Base-by-base conservation (phyloP, 1,140 invertebrate species). In the Ceratina calcarata region DNA sequence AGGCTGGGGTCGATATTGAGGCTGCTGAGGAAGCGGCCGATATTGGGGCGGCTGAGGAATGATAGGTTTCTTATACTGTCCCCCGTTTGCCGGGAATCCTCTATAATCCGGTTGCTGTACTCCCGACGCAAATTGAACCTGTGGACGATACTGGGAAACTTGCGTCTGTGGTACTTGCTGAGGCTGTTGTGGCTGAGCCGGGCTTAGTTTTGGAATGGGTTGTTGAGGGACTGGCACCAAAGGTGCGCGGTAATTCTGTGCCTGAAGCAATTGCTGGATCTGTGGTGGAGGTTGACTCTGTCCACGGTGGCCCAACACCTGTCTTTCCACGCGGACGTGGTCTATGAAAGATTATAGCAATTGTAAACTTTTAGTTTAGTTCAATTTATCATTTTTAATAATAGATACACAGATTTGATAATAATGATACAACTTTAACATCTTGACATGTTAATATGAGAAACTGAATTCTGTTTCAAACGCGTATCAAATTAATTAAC, bases 241-340 rank as follows among this genome's bases (percentile, higher is more conserved):
- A 1, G 92, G 91, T 8, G 92, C 86, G 1, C 89, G 89, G 8
- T 85, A 84, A 60, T 89, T 87, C 73, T 92, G 91, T 0, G 82
- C 81, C 18, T 91, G 86, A 8, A 93, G 74, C 37, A 93, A 80
- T 32, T 91, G 87, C 66, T 91, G 88, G 18, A 93, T 92, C 1
- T 89, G 84, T 0, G 85, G 74, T 8, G 92, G 91, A 0, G 89
- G 91, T 32, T 92, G 90, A 32, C 88, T 88, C n/a, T 87, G 81
- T 0, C 89, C 86, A 55, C 86, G 84, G 20, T 92, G 91, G 32
- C 85, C 89, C 7, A 72, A 79, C 7, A 80, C 62, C 71, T 91
- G 87, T 37, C 90, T 86, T n/a, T 58, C 84, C 57, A 74, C 73
- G 13, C 90, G 89, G 0, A 83, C 24, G 10, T 85, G 67, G 16